Evolutionary conservation across 2,888 invertebrate genomes (phyloP), one percentile per base, ranked within the genome.

Genomic region (Mechanitis mazaeus): DNA sequence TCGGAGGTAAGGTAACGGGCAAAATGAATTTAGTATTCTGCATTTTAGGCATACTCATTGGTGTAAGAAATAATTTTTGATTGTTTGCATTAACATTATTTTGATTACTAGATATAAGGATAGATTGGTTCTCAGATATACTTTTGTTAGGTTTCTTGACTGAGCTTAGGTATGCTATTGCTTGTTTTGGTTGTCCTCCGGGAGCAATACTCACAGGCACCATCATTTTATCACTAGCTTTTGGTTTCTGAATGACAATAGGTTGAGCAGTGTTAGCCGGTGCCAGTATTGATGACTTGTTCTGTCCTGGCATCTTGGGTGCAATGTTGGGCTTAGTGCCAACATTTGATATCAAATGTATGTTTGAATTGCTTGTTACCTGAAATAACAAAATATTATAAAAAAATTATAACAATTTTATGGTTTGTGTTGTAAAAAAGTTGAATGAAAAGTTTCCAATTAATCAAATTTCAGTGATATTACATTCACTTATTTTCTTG

Each of bases 191-290:
- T 1, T 83, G 78, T 60, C 77, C 72, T 54, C 81, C 77, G 0
- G 90, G 81, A 5, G 89, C 83, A 54, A 90, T 85, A 67, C 84
- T 87, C 35, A 91, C 90, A 0, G 92, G 91, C 1, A 90, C 87
- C 62, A 91, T 85, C 75, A 90, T 84, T 71, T 91, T 90, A 56
- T 91, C 85, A 69, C 78, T 86, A 4, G 77, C 67, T 71, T 88
- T 90, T 31, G 91, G 84, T 75, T 92, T 92, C 70, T 92, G 92
- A 65, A 93, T 89, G 45, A 92, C 91, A 68, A 93, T 87, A 5
- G 92, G 91, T 69, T 91, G 91, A 54, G 85, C 77, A 54, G 81
- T 67, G 63, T 85, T 86, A 28, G 84, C 81, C 3, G 90, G 85
- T 47, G 88, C 79, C 2, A 90, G 75, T 61, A 87, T 81, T 33